These are phyloP conservation scores for Benthosema pterotum DNA, from an alignment of 2,797 vertebrate species.

Conservation along the genomic window DNA sequence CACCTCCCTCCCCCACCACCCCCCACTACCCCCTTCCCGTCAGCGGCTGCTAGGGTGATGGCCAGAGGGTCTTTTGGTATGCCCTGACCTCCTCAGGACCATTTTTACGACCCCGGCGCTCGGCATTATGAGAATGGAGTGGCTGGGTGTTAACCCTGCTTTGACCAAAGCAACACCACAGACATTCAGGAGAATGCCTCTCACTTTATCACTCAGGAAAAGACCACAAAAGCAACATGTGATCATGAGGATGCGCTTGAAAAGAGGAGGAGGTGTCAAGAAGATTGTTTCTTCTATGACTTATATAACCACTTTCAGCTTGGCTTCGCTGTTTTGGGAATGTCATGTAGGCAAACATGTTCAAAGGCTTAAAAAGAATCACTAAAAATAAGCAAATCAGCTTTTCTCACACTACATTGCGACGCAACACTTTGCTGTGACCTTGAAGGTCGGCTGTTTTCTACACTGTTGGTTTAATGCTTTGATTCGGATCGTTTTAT, in stretches of 20 bases:
- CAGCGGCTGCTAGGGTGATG: constrained; percentile 71
- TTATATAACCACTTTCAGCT: too few species aligned
- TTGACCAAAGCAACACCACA: constrained; percentile 50
- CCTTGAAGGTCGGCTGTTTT: neutral
- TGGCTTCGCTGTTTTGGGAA: too few species aligned
- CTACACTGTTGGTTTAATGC: constrained; percentile 16
- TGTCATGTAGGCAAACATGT: too few species aligned
- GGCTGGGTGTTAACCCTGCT: constrained; percentile 64
- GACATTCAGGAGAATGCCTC: constrained; percentile 42
- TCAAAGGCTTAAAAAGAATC: too few species aligned
- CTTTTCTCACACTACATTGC: too few species aligned
- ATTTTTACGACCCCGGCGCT: constrained; percentile 65
- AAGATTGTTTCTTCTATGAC: too few species aligned
- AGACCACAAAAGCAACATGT: constrained; percentile 21
- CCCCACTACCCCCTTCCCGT: too few species aligned
- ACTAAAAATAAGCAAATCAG: too few species aligned
- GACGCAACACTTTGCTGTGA: too few species aligned
- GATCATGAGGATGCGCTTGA: too few species aligned
- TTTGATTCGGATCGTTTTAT: constrained; percentile 39
- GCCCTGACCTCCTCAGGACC: constrained; percentile 70
- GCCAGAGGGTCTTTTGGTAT: constrained; percentile 69
- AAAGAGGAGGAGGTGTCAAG: too few species aligned
- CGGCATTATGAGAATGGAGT: constrained; percentile 57
- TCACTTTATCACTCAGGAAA: constrained; percentile 31
- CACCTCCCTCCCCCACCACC: constrained; percentile 13